A percentile compares a stretch with the other conserved stretches of the same genome.
phyloP scores from a whole-genome alignment of 2,888 invertebrate genomes.

The Chouioia cunea region DNA sequence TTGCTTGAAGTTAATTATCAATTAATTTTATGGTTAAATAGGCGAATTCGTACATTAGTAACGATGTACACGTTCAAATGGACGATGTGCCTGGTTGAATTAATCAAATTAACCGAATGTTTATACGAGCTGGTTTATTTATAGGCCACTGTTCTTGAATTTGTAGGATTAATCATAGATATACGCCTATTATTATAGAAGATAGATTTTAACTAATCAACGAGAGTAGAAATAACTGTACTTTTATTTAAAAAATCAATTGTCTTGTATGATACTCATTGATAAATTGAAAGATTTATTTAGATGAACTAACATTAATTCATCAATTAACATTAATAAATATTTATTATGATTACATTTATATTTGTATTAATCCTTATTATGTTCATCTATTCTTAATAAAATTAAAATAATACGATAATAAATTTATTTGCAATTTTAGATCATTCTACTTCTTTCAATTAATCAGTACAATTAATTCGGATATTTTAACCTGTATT shows the following conservation, averaged over 20 bases:
- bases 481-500: background rate
- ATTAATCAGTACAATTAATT: background rate
- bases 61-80: too few relatives aligned
- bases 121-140: slow-evolving; percentile 1
- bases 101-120: background rate
- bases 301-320: background rate
- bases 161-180: slow-evolving; percentile 2
- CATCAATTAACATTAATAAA: background rate
- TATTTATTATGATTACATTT: background rate
- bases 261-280: background rate
- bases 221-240: background rate
- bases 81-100: background rate
- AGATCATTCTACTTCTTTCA: background rate
- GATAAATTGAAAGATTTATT: background rate
- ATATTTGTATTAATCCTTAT: background rate
- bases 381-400: background rate
- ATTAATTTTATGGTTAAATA: too few relatives aligned
- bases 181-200: slow-evolving; percentile 5
- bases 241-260: slow-evolving; percentile 1
- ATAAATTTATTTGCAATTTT: background rate
- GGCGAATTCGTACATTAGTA: too few relatives aligned
- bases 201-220: background rate
- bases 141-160: background rate
- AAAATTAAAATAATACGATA: slow-evolving; percentile 1
- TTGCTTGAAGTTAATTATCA: too few relatives aligned